Evolutionary conservation across 2,797 vertebrate species (phyloP).

Genomic region (Botia almorhae): DNA sequence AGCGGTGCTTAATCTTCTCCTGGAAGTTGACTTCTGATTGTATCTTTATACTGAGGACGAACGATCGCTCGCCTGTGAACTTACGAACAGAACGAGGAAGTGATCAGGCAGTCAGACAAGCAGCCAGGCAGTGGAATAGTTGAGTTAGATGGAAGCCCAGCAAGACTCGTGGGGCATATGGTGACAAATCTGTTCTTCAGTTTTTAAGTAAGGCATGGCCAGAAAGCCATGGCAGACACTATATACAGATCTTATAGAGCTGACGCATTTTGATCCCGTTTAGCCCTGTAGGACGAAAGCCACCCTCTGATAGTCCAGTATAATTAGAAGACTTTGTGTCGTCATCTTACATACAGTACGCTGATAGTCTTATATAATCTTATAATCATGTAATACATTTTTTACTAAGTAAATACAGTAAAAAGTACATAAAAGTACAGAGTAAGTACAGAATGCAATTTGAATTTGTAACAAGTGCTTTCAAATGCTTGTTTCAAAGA

Average conservation of each 20-base stretch:
- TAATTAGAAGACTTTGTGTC: conserved; percentile 52
- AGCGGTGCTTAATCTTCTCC: conserved; percentile 10
- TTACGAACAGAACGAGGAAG: background rate
- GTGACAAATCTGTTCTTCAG: conserved; percentile 62
- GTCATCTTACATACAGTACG: conserved; percentile 55
- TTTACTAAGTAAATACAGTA: background rate
- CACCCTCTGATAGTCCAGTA: conserved; percentile 44
- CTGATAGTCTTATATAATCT: conserved; percentile 18
- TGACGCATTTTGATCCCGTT: conserved; percentile 57
- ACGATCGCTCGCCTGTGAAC: background rate
- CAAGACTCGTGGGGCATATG: conserved; percentile 60
- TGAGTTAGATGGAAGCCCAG: conserved; percentile 45
- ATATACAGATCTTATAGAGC: conserved; percentile 30
- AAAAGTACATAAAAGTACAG: background rate
- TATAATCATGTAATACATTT: no score
- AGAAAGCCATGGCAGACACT: conserved; percentile 38
- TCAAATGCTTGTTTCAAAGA: conserved; percentile 54
- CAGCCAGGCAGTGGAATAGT: conserved; percentile 15
- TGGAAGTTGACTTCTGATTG: conserved; percentile 10
- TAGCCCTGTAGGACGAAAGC: conserved; percentile 47
- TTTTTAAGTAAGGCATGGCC: conserved; percentile 48
- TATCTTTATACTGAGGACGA: conserved; percentile 6
- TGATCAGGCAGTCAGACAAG: background rate
- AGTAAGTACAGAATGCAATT: background rate
- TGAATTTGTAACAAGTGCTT: conserved; percentile 33